phyloP scores from a whole-genome alignment of 1,140 invertebrate species.

The Heliconius melpomene region DNA sequence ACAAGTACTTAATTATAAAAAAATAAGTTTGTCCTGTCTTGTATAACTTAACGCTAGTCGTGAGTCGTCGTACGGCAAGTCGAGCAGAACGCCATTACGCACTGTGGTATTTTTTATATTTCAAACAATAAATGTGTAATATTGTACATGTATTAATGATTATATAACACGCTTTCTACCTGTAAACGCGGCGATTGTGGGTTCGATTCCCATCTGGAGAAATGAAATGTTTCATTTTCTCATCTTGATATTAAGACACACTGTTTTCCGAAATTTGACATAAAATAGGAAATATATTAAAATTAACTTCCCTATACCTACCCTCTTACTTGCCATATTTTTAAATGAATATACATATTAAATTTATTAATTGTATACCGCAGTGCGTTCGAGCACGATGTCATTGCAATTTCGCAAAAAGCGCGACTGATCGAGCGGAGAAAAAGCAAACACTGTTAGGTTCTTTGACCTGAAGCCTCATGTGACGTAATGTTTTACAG shows the following conservation, averaged over 20 bases:
- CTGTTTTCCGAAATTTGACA: no score
- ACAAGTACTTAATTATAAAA: not conserved
- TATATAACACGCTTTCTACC: no score
- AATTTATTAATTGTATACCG: not conserved
- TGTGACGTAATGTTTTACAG: not conserved
- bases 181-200: no score
- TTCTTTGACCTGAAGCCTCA: slow-evolving; percentile 25
- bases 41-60: not conserved
- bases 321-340: no score
- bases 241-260: no score
- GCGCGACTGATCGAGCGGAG: slow-evolving; percentile 28
- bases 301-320: no score
- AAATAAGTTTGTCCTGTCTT: not conserved
- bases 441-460: slow-evolving; percentile 26
- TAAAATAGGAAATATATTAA: no score
- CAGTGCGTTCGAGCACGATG: slow-evolving; percentile 15
- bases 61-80: not conserved
- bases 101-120: not conserved
- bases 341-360: not conserved
- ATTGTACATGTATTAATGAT: no score
- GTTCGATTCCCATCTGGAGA: no score
- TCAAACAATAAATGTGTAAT: not conserved
- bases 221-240: no score
- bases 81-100: not conserved
- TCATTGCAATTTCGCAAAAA: slow-evolving; percentile 22